Base-by-base conservation (phyloP, 1,140 invertebrate genomes). In the Melipona quadrifasciata region DNA sequence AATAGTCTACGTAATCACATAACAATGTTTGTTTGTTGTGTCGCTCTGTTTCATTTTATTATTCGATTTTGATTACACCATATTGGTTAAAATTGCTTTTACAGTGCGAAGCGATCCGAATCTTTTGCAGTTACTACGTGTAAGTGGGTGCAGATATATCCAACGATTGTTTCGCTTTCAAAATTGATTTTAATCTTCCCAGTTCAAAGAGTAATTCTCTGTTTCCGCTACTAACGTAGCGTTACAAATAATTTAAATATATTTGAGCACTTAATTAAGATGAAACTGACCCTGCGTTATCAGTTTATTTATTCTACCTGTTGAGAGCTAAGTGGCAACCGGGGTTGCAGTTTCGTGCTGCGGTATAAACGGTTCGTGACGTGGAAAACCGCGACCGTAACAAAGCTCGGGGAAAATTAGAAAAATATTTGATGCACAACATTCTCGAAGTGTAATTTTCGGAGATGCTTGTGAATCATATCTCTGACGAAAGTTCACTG, bases 241-340 rank as follows among this genome's bases (percentile, higher is more conserved):
- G 10, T 67, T 31, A 31, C n/a, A 47, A 47, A 47, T 47, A 47
- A 47, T 6, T 47, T 17, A 17, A 17, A 34, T 24, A 21, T 39
- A 34, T 17, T 11, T 10, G 8, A 39, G 34, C 24, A 24, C 21
- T 70, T 70, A 39, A 70, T 70, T 24, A 21, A 34, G 31, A 16
- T 67, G 17, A 34, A 67, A 67, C 19, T 34, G 65, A 70, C 21
- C 34, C 21, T 24, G 21, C 34, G 67, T n/a, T 71, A 71, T 71
- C 68, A 71, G 39, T 71, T 71, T 71, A 47, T 71, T 71, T 71
- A 71, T 39, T 31, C 67, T 70, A 70, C 68, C 68, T 71, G 68
- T 71, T 71, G 34, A 71, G 68, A n/a, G 68, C 47, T 47, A 71
- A 71, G 68, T 71, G 39, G 31, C 47, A 6, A 47, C 39, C 47